Evolutionary conservation across 1,140 invertebrate species (phyloP).

Genomic region (Tenebrio molitor): DNA sequence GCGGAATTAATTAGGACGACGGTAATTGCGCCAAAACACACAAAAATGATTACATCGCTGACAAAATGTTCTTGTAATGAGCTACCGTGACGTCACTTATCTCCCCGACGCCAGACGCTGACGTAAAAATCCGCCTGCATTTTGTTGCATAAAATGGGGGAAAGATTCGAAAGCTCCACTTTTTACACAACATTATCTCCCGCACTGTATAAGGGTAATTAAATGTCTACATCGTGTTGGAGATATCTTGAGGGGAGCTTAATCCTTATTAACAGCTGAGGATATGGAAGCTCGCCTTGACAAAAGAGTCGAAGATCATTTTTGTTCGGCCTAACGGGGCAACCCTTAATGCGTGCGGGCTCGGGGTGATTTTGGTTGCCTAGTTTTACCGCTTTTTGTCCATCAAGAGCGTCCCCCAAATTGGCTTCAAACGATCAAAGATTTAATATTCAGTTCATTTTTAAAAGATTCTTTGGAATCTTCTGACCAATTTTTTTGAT

Average conservation of each 20-base stretch:
- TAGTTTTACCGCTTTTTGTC: no score
- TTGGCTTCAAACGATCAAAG: no score
- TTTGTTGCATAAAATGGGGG: not conserved
- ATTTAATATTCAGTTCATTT: no score
- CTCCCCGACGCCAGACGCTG: not conserved
- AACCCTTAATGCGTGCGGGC: no score
- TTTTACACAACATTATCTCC: not conserved
- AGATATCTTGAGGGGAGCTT: not conserved
- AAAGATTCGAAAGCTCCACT: not conserved
- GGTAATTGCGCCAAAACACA: slow-evolving; percentile 2
- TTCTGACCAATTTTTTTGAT: no score
- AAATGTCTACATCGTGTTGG: not conserved
- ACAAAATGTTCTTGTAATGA: no score
- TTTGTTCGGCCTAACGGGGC: not conserved
- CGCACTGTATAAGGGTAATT: not conserved
- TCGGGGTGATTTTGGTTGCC: no score
- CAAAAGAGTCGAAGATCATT: slow-evolving; percentile 4
- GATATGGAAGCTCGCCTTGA: slow-evolving; percentile 6
- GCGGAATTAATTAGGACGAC: slow-evolving; percentile 18
- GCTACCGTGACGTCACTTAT: not conserved
- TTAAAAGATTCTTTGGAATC: no score
- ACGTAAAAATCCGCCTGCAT: no score
- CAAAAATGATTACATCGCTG: not conserved
- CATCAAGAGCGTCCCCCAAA: no score
- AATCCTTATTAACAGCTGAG: slow-evolving; percentile 19